Percentiles rank a stretch among this genome's conserved stretches.
Evolutionary conservation across 2,797 vertebrate genomes (phyloP).

Genomic region (Graptemys geographica): DNA sequence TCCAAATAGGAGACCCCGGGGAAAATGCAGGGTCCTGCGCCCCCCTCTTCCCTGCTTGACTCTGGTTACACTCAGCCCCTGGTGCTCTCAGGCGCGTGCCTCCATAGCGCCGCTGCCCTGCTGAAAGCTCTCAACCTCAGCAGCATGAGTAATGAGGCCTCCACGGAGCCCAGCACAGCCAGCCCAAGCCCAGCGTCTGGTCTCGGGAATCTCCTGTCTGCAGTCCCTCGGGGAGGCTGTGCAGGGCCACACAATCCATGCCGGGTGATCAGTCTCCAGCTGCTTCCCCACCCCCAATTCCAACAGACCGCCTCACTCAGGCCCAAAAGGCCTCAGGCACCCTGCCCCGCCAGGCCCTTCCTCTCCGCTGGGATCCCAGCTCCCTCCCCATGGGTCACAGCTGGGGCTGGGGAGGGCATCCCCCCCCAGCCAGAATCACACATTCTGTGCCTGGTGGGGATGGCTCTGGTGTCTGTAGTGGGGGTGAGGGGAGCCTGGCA

Average conservation of each 20-base stretch:
- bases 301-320: not conserved
- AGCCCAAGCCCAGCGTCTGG: not conserved
- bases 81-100: too few relatives aligned
- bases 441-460: too few relatives aligned
- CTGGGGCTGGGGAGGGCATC: not conserved
- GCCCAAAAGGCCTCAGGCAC: not conserved
- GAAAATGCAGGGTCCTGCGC: not conserved
- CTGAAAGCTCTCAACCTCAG: not conserved
- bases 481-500: not conserved
- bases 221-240: conserved; percentile 17
- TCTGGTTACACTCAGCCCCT: not conserved
- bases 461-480: not conserved
- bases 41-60: not conserved
- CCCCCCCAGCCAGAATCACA: not conserved
- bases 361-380: not conserved
- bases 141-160: not conserved
- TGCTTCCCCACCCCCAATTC: too few relatives aligned
- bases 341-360: not conserved
- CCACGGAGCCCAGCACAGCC: not conserved
- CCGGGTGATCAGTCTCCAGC: not conserved
- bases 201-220: not conserved
- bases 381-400: not conserved
- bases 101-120: fast-evolving
- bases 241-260: conserved; percentile 30
- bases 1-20: too few relatives aligned